phyloP scores from a whole-genome alignment of 30 jellyfish, hydroid and myxozoan genomes.

The Aurelia sp. region DNA sequence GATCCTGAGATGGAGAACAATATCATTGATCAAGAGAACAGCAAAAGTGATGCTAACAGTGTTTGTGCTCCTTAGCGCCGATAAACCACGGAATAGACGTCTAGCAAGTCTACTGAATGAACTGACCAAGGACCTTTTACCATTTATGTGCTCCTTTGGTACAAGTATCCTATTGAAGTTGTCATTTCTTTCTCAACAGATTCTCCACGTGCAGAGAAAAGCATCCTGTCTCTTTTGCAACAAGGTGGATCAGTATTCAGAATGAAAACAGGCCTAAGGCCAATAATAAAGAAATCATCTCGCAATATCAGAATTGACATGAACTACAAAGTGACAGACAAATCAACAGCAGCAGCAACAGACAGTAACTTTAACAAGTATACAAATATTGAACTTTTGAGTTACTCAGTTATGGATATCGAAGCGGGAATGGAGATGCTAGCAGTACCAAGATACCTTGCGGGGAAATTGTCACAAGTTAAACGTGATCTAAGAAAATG shows the following conservation, averaged over 20 bases:
- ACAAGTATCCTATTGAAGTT: no score
- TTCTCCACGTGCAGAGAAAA: constrained; percentile 16
- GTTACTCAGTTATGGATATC: constrained; percentile 67
- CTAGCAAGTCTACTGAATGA: no score
- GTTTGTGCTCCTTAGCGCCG: no score
- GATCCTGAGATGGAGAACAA: no score
- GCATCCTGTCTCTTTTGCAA: constrained; percentile 49
- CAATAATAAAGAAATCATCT: constrained; percentile 52
- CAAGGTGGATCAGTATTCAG: constrained; percentile 70
- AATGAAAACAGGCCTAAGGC: constrained; percentile 84
- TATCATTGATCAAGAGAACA: no score
- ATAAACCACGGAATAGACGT: no score
- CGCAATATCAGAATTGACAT: constrained; percentile 44
- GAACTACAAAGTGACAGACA: constrained; percentile 55
- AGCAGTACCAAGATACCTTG: constrained; percentile 11
- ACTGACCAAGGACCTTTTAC: no score
- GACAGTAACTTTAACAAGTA: constrained; percentile 61
- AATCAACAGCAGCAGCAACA: constrained; percentile 48
- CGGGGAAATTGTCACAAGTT: neutral
- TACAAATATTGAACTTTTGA: constrained; percentile 39
- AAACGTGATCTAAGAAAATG: constrained; percentile 24
- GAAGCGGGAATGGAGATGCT: constrained; percentile 44
- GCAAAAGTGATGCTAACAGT: no score
- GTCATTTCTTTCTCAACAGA: constrained; percentile 8
- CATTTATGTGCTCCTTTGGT: no score